Percentiles rank a stretch among this genome's conserved stretches.
Evolutionary conservation across 2,888 invertebrate species (phyloP).

Genomic region (Lymantria dispar): DNA sequence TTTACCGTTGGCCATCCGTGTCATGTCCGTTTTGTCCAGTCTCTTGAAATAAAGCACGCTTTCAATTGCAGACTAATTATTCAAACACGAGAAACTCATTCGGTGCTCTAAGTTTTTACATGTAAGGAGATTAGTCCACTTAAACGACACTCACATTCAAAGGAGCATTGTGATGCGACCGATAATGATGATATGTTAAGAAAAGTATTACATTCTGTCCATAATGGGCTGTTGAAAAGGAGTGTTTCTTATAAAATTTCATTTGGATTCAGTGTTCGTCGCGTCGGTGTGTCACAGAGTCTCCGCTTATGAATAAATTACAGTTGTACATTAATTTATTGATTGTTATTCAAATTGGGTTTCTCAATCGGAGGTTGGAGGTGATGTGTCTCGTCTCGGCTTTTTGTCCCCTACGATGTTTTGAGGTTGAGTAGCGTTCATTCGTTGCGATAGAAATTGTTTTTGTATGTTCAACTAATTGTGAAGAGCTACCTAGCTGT

Average conservation of each 20-base stretch:
- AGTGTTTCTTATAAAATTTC: slow-evolving; percentile 75
- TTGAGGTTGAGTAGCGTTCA: slow-evolving; percentile 58
- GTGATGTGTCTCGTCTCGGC: slow-evolving; percentile 68
- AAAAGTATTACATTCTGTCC: slow-evolving; percentile 73
- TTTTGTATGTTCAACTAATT: slow-evolving; percentile 47
- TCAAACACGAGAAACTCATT: slow-evolving; percentile 80
- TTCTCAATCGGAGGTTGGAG: slow-evolving; percentile 80
- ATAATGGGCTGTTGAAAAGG: slow-evolving; percentile 71
- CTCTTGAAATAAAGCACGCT: slow-evolving; percentile 79
- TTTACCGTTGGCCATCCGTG: slow-evolving; percentile 77
- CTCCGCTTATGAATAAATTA: slow-evolving; percentile 77
- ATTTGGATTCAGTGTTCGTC: slow-evolving; percentile 77
- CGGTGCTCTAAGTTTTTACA: slow-evolving; percentile 73
- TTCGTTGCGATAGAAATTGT: slow-evolving; percentile 54
- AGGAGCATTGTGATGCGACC: slow-evolving; percentile 68
- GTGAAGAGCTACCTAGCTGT: slow-evolving; percentile 39
- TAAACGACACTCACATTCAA: slow-evolving; percentile 67
- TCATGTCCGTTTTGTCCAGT: slow-evolving; percentile 73
- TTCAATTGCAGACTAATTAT: slow-evolving; percentile 82
- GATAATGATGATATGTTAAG: slow-evolving; percentile 78
- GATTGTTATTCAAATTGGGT: slow-evolving; percentile 82
- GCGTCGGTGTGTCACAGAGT: slow-evolving; percentile 62
- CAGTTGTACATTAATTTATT: slow-evolving; percentile 79
- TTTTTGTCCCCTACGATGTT: slow-evolving; percentile 60
- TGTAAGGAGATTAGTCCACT: slow-evolving; percentile 80